A percentile compares a stretch with the other conserved stretches of the same genome.
These are phyloP conservation scores for Trichoplusia ni DNA, from an alignment of 1,140 invertebrate genomes.

Conservation along the genomic window DNA sequence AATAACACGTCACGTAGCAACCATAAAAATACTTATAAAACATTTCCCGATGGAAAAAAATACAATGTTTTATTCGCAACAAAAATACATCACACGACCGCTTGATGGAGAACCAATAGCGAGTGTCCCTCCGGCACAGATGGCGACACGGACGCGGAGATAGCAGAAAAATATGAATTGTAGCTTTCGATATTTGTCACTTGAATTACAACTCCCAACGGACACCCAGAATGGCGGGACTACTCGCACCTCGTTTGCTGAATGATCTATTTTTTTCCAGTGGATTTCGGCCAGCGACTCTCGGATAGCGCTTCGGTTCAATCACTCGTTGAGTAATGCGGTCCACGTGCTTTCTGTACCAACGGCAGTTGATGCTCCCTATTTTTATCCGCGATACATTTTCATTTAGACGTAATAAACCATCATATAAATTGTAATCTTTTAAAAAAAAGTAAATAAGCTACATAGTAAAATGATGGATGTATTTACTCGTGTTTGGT, in stretches of 20 bases:
- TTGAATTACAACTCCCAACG: conserved; percentile 79
- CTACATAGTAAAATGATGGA: not conserved
- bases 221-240: conserved; percentile 59
- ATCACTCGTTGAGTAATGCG: conserved; percentile 17
- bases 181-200: conserved; percentile 82
- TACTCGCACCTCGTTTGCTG: conserved; percentile 69
- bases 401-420: conserved; percentile 21
- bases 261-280: conserved; percentile 67
- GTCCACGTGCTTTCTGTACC: conserved; percentile 9
- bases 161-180: conserved; percentile 81
- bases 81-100: conserved; percentile 78
- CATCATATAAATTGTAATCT: not conserved
- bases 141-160: conserved; percentile 75
- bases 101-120: conserved; percentile 79
- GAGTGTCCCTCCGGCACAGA: conserved; percentile 70
- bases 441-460: too few relatives aligned
- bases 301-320: conserved; percentile 15
- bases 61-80: conserved; percentile 77
- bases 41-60: conserved; percentile 74
- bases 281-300: conserved; percentile 40
- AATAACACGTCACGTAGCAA: conserved; percentile 69
- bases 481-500: not conserved
- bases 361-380: conserved; percentile 1
- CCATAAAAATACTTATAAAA: conserved; percentile 78
- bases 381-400: conserved; percentile 26